phyloP scores from a whole-genome alignment of 2,888 invertebrate genomes.

The Panzeria rudis region DNA sequence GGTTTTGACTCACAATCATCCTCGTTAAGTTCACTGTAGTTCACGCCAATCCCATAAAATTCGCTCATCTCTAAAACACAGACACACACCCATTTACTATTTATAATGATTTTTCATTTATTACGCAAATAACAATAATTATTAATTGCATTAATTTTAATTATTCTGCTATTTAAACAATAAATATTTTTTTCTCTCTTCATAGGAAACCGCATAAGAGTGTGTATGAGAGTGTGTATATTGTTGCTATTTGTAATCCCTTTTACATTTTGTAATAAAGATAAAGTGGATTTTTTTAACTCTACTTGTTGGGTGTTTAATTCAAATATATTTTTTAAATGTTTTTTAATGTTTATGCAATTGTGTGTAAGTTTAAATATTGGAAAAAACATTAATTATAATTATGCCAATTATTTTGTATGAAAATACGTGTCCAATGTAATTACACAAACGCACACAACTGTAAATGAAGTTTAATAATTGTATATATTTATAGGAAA shows the following conservation, averaged over 20 bases:
- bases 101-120: slow-evolving; percentile 49
- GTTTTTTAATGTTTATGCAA: slow-evolving; percentile 49
- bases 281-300: not conserved
- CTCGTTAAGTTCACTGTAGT: not conserved
- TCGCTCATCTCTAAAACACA: not conserved
- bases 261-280: slow-evolving; percentile 17
- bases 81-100: not conserved
- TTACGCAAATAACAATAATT: slow-evolving; percentile 64
- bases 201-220: slow-evolving; percentile 7
- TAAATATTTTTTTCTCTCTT: slow-evolving; percentile 4
- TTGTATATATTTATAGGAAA: not conserved
- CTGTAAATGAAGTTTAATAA: not conserved
- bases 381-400: slow-evolving; percentile 66
- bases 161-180: slow-evolving; percentile 60
- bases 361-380: slow-evolving; percentile 56
- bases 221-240: not conserved
- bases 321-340: slow-evolving; percentile 21
- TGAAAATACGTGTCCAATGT: slow-evolving; percentile 38
- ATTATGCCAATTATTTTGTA: slow-evolving; percentile 68
- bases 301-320: not conserved
- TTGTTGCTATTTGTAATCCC: not conserved
- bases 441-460: slow-evolving; percentile 13
- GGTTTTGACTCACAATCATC: no score
- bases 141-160: slow-evolving; percentile 65
- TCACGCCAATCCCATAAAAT: not conserved